Conservation (phyloP, 2,888 invertebrate genomes). For the Perdita meconis region DNA sequence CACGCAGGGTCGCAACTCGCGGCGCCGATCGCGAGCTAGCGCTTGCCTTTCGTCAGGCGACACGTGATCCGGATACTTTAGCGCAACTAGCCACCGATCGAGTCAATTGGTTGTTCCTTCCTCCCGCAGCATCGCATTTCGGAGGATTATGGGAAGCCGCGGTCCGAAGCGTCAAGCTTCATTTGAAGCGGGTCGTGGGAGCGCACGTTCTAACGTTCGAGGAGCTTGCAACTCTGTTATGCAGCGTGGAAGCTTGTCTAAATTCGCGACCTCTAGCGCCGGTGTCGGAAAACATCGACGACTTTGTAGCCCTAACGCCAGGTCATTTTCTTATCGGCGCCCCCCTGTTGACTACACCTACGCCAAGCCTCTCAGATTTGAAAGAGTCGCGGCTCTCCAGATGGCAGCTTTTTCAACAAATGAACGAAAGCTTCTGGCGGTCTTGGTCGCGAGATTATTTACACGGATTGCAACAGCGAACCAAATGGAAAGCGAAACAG, state of each 20-base stretch:
- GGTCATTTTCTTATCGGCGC: slow-evolving; percentile 16
- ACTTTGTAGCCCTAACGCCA: not conserved
- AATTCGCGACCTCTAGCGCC: slow-evolving; percentile 8
- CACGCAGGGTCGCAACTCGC: not conserved
- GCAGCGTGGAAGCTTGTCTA: not conserved
- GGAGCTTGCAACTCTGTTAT: not conserved
- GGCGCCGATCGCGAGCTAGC: not conserved
- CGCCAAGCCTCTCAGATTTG: not conserved
- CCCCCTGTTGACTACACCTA: not conserved
- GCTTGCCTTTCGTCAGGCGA: not conserved
- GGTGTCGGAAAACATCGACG: not conserved
- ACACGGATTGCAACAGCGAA: not conserved
- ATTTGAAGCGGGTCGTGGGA: not conserved
- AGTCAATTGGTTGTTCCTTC: slow-evolving; percentile 1
- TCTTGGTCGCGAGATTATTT: not conserved
- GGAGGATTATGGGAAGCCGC: slow-evolving; percentile 8
- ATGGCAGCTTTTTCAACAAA: slow-evolving; percentile 2
- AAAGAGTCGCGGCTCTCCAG: not conserved
- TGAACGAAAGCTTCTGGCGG: not conserved
- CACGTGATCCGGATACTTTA: not conserved
- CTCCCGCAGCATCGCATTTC: not conserved
- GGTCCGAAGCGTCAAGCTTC: not conserved
- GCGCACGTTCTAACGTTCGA: not conserved
- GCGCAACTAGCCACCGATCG: not conserved
- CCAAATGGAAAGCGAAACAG: not conserved